A percentile compares a stretch with the other conserved stretches of the same genome.
phyloP scores from a whole-genome alignment of 1,140 invertebrate species.

The Atta cephalotes region DNA sequence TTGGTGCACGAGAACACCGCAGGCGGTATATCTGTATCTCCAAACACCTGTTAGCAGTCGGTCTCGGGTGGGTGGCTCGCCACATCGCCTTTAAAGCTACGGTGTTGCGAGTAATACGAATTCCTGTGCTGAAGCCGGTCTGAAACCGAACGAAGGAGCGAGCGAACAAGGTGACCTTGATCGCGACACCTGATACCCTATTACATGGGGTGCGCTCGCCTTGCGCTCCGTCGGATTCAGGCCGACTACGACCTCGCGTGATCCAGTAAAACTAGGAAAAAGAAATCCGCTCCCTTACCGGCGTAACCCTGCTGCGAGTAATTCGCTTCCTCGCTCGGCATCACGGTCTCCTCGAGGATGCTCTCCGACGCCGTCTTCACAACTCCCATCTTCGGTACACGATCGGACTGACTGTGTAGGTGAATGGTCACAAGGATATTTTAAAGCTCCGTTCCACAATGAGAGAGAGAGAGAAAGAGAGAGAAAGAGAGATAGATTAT shows the following conservation, averaged over 20 bases:
- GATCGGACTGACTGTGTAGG: conserved; percentile 5
- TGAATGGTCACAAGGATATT: conserved; percentile 52
- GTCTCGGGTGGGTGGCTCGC: conserved; percentile 69
- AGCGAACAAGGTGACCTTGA: conserved; percentile 21
- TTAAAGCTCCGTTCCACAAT: conserved; percentile 26
- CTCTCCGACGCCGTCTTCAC: conserved; percentile 82
- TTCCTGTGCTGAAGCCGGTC: conserved; percentile 30
- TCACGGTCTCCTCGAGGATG: conserved; percentile 80
- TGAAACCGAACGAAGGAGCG: neutral
- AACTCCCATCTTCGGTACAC: conserved; percentile 83
- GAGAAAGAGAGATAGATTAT: conserved; percentile 33
- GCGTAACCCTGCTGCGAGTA: conserved; percentile 81
- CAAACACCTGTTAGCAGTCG: conserved; percentile 84
- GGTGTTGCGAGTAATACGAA: conserved; percentile 20
- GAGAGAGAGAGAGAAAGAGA: neutral
- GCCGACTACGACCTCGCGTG: neutral
- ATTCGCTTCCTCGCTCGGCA: conserved; percentile 85
- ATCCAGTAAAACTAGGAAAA: neutral
- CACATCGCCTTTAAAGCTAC: conserved; percentile 75
- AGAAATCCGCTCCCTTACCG: conserved; percentile 79
- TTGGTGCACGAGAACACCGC: neutral
- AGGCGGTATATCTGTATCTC: conserved; percentile 82
- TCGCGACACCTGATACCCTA: neutral
- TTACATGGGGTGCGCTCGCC: neutral
- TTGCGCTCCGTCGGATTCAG: neutral